Evolutionary conservation across 2,113 vertebrate genomes (phyloP).

Genomic region (Mohoua ochrocephala): DNA sequence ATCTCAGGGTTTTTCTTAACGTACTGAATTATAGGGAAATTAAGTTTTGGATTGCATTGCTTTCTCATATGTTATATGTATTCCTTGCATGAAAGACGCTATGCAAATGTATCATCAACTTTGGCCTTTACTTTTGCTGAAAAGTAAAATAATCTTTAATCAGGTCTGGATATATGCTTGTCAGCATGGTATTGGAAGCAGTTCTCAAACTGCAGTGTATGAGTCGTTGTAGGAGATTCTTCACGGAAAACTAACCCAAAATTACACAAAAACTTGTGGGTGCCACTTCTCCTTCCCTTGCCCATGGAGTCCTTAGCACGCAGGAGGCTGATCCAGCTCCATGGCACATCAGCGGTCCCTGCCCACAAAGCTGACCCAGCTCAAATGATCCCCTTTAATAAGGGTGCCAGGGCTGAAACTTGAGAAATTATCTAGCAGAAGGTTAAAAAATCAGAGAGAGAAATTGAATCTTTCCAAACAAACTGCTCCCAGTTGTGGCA

Average conservation of each 20-base stretch:
- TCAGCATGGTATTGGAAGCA: neutral
- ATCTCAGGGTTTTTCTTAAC: neutral
- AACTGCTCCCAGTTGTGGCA: neutral
- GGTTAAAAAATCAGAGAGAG: neutral
- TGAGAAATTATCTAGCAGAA: neutral
- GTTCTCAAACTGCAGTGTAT: neutral
- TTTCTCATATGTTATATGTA: neutral
- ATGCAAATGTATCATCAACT: neutral
- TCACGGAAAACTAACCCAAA: neutral
- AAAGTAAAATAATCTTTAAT: neutral
- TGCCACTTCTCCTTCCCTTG: neutral
- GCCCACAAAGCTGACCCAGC: accelerated
- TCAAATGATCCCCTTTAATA: neutral
- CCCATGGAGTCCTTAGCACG: accelerated
- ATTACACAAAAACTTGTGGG: too few relatives aligned
- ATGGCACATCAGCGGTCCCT: accelerated
- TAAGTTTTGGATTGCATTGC: neutral
- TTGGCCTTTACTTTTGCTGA: neutral
- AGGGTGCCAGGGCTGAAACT: neutral
- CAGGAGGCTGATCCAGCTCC: neutral
- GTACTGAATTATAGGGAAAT: neutral
- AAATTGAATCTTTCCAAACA: neutral
- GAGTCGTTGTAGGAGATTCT: neutral
- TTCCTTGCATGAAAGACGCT: neutral
- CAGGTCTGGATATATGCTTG: neutral